Conservation (phyloP, 1,140 invertebrate genomes). For the Archivesica marissinica region DNA sequence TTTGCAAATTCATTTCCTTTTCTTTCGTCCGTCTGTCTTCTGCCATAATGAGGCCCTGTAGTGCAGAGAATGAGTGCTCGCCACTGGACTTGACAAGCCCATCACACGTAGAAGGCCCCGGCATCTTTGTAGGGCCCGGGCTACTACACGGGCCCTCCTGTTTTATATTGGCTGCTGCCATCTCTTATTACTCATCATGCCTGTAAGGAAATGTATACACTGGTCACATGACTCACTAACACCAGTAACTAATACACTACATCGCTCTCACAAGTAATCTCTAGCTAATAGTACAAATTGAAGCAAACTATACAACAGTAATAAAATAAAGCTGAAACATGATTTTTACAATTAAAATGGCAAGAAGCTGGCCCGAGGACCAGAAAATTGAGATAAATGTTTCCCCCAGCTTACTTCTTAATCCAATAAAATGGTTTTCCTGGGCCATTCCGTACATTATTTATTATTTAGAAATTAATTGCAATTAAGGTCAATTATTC, state of each 20-base stretch:
- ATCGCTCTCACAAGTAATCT: no score
- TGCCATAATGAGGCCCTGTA: slow-evolving; percentile 53
- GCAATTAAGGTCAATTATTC: neutral
- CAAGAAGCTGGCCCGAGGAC: no score
- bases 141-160: slow-evolving; percentile 20
- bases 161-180: slow-evolving; percentile 51
- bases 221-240: no score
- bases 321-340: no score
- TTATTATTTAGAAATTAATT: slow-evolving; percentile 3
- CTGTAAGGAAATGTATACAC: slow-evolving; percentile 44
- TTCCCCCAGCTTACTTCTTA: neutral
- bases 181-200: slow-evolving; percentile 51
- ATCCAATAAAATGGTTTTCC: neutral
- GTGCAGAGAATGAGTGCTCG: slow-evolving; percentile 36
- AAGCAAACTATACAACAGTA: no score
- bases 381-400: neutral
- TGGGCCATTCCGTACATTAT: neutral
- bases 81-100: neutral
- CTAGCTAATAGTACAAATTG: no score
- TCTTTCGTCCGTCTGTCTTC: slow-evolving; percentile 56
- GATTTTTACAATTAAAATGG: no score
- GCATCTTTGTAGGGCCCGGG: slow-evolving; percentile 12
- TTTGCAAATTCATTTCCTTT: slow-evolving; percentile 55
- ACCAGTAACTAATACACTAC: no score
- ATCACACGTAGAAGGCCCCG: neutral